Conservation (phyloP, 1,140 invertebrate genomes). For the Lerema accius region DNA sequence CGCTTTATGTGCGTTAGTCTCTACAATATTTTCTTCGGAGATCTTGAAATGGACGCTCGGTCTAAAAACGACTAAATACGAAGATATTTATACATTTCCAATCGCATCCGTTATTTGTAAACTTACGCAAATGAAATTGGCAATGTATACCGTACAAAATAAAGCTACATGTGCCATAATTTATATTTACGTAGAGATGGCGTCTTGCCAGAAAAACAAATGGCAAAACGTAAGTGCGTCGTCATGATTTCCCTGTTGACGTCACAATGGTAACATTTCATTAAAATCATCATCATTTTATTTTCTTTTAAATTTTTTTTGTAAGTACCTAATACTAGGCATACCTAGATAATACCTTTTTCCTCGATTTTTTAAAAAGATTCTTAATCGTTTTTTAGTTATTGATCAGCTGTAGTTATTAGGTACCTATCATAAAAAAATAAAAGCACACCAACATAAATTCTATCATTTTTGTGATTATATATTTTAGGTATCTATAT, state of each 20-base stretch:
- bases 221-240: not conserved
- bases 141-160: not conserved
- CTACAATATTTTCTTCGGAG: not conserved
- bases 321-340: too few species aligned
- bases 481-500: too few species aligned
- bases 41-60: not conserved
- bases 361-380: too few species aligned
- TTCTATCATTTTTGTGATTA: too few species aligned
- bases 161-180: not conserved
- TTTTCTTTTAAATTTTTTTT: too few species aligned
- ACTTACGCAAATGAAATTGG: not conserved
- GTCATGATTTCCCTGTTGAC: not conserved
- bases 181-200: not conserved
- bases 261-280: too few species aligned
- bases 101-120: not conserved
- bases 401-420: too few species aligned
- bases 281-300: too few species aligned
- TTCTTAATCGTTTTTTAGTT: too few species aligned
- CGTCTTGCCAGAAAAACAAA: not conserved
- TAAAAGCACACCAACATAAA: too few species aligned
- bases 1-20: not conserved
- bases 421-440: too few species aligned
- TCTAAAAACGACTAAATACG: not conserved
- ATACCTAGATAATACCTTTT: too few species aligned
- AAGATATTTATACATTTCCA: not conserved